Conservation (phyloP, 1,140 invertebrate species). For the Piezodorus guildinii region DNA sequence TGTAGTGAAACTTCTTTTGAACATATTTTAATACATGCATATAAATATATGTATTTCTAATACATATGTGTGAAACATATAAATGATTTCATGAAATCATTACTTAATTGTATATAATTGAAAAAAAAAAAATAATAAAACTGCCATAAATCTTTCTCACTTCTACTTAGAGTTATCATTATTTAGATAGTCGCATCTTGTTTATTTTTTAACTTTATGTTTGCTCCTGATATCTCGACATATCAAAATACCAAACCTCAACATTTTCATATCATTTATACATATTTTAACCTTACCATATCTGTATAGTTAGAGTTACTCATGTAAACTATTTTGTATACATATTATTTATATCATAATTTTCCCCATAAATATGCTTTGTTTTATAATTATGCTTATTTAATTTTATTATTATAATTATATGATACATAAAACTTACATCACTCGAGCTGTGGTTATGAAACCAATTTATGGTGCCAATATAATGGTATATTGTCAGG, state of each 20-base stretch:
- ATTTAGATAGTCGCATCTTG: not conserved
- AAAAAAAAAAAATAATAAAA: constrained; percentile 5
- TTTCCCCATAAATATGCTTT: no score
- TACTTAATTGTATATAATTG: constrained; percentile 1
- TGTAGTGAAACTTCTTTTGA: constrained; percentile 18
- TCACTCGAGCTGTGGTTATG: constrained; percentile 12
- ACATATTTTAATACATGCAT: constrained; percentile 4
- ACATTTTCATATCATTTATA: not conserved
- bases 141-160: constrained; percentile 15
- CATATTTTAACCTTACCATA: constrained; percentile 1
- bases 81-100: not conserved
- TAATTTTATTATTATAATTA: no score
- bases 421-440: not conserved
- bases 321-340: not conserved
- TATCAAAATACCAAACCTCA: not conserved
- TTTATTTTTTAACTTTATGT: not conserved
- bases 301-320: not conserved
- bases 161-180: not conserved
- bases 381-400: no score
- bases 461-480: constrained; percentile 14
- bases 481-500: constrained; percentile 6
- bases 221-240: not conserved
- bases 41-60: not conserved
- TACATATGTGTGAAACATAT: constrained; percentile 3
- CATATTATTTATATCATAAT: not conserved